phyloP scores from a whole-genome alignment of 92 coral and sea anemone genomes.

The Scolanthus callimorphus region DNA sequence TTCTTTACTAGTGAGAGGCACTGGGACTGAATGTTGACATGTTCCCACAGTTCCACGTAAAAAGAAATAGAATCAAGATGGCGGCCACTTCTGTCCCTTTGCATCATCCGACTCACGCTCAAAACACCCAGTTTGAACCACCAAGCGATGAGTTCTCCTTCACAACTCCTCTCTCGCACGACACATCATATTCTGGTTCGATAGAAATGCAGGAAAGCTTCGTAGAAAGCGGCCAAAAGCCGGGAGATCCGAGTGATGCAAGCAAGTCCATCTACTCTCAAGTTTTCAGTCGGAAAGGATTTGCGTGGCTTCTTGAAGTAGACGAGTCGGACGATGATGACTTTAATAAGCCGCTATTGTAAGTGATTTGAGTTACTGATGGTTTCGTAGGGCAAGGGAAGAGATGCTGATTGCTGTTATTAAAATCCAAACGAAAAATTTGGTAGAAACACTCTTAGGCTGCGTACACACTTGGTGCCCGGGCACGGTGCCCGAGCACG shows the following conservation, averaged over 20 bases:
- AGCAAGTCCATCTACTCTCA: conserved; percentile 76
- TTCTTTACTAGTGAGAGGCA: no score
- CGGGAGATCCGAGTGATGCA: conserved; percentile 41
- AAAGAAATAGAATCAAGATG: conserved; percentile 57
- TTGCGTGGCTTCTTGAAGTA: conserved; percentile 94
- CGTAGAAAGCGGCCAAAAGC: conserved; percentile 48
- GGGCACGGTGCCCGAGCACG: no score
- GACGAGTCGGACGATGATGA: conserved; percentile 94
- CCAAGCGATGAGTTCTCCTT: conserved; percentile 87
- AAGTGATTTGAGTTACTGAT: no score
- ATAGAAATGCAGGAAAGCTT: conserved; percentile 70
- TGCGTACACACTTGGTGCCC: no score
- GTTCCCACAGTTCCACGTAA: no score
- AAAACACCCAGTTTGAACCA: conserved; percentile 42
- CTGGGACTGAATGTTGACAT: conserved; percentile 18
- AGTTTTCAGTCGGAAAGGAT: conserved; percentile 83
- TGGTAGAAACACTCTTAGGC: no score
- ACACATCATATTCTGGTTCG: conserved; percentile 80
- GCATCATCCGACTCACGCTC: conserved; percentile 70
- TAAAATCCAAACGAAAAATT: no score
- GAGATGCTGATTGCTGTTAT: no score
- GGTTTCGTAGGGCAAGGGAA: no score
- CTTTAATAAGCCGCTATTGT: conserved; percentile 89
- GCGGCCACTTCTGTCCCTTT: conserved; percentile 97
- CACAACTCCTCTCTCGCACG: conserved; percentile 67